Conservation (phyloP, 2,888 invertebrate species). For the Conops quadrifasciatus region DNA sequence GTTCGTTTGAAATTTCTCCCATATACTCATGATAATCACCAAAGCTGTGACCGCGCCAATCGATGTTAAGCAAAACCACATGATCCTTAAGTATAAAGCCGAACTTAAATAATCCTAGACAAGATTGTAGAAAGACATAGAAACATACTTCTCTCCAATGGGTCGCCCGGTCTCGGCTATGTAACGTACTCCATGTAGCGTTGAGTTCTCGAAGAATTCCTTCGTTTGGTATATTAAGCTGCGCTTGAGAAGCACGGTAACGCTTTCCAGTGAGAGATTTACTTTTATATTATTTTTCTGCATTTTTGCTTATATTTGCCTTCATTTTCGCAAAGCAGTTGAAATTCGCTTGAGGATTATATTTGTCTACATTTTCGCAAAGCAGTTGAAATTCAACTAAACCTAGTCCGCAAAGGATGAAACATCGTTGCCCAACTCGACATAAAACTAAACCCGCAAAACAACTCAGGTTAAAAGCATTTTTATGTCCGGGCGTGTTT, state of each 20-base stretch:
- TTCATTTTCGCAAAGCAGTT: slow-evolving; percentile 25
- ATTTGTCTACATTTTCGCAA: slow-evolving; percentile 36
- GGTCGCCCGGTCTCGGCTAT: slow-evolving; percentile 79
- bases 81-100: slow-evolving; percentile 68
- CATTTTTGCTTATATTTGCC: slow-evolving; percentile 52
- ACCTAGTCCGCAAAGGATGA: too few relatives aligned
- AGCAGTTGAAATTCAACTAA: too few relatives aligned
- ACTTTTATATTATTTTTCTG: slow-evolving; percentile 46
- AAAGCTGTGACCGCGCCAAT: slow-evolving; percentile 76
- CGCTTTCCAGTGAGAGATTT: slow-evolving; percentile 46
- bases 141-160: slow-evolving; percentile 77
- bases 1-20: slow-evolving; percentile 86
- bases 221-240: slow-evolving; percentile 77
- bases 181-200: slow-evolving; percentile 81
- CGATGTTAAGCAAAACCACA: slow-evolving; percentile 81
- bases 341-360: slow-evolving; percentile 42
- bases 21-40: slow-evolving; percentile 79
- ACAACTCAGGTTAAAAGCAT: slow-evolving; percentile 39
- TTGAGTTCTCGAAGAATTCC: slow-evolving; percentile 79
- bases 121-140: neutral
- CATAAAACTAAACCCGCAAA: neutral
- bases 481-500: slow-evolving; percentile 35
- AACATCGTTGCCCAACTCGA: neutral
- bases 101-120: neutral
- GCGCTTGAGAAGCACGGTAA: slow-evolving; percentile 65